Conservation (phyloP, 2,888 invertebrate genomes). For the Drosophila parthenogenetica region DNA sequence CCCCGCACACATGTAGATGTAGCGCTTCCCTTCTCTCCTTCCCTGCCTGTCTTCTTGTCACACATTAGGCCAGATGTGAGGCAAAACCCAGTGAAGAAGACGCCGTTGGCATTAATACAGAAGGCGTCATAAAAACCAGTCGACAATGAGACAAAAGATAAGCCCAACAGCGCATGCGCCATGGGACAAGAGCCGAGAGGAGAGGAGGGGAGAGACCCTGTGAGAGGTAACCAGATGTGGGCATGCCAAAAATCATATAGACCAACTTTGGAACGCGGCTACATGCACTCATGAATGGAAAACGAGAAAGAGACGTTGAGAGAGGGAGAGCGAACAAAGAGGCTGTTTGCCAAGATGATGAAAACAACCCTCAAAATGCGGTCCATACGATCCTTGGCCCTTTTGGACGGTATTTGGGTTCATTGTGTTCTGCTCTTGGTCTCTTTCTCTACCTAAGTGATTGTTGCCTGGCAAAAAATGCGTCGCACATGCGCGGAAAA, state of each 20-base stretch:
- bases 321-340: slow-evolving; percentile 48
- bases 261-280: slow-evolving; percentile 49
- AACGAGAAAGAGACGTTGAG: slow-evolving; percentile 1
- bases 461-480: slow-evolving; percentile 37
- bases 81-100: slow-evolving; percentile 38
- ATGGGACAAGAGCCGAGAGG: slow-evolving; percentile 31
- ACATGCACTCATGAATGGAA: slow-evolving; percentile 53
- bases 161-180: slow-evolving; percentile 56
- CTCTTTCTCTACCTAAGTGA: slow-evolving; percentile 39
- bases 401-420: slow-evolving; percentile 21
- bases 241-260: slow-evolving; percentile 63
- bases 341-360: slow-evolving; percentile 45
- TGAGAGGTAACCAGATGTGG: slow-evolving; percentile 60
- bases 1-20: slow-evolving; percentile 47
- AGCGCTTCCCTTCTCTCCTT: not conserved
- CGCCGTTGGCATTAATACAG: slow-evolving; percentile 40
- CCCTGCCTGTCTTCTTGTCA: slow-evolving; percentile 9
- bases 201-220: slow-evolving; percentile 2
- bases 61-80: slow-evolving; percentile 65
- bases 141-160: slow-evolving; percentile 68
- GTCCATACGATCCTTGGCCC: slow-evolving; percentile 49
- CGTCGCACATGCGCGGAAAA: slow-evolving; percentile 59
- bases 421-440: slow-evolving; percentile 3
- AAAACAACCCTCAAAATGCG: slow-evolving; percentile 53
- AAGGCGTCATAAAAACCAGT: slow-evolving; percentile 64